Percentiles rank a stretch among this genome's conserved stretches.
These are phyloP conservation scores for Atherix ibis DNA, from an alignment of 2,888 invertebrate genomes.

Conservation along the genomic window DNA sequence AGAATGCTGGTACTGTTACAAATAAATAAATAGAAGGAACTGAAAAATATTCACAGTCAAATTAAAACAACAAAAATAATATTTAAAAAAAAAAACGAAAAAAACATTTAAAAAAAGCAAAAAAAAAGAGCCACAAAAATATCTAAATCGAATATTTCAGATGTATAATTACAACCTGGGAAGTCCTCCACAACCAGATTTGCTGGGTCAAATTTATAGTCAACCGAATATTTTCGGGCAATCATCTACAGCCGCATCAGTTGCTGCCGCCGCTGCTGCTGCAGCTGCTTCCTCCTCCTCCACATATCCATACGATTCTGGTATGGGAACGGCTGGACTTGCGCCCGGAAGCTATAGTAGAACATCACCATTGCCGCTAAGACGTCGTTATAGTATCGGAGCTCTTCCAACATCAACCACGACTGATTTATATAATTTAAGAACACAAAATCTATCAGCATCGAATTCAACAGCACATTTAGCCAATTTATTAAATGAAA, in stretches of 20 bases:
- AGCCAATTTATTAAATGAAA: conserved; percentile 31
- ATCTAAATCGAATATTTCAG: conserved; percentile 32
- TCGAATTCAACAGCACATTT: conserved; percentile 26
- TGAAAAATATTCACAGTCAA: too few species aligned
- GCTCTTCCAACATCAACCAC: conserved; percentile 32
- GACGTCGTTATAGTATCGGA: conserved; percentile 32
- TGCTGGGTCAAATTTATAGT: conserved; percentile 26
- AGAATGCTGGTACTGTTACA: too few species aligned
- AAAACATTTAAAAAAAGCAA: conserved; percentile 12
- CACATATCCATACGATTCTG: conserved; percentile 6
- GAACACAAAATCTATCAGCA: conserved; percentile 6
- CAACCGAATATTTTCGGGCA: conserved; percentile 23
- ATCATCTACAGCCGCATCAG: neutral
- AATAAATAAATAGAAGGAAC: too few species aligned
- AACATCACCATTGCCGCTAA: conserved; percentile 15
- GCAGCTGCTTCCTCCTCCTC: conserved; percentile 1
- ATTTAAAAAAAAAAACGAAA: conserved; percentile 13
- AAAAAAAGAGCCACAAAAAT: conserved; percentile 8
- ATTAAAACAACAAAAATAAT: conserved; percentile 14
- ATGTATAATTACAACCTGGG: conserved; percentile 33
- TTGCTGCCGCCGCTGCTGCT: neutral
- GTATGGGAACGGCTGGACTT: conserved; percentile 4
- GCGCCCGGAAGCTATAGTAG: conserved; percentile 8
- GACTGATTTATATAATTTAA: conserved; percentile 23
- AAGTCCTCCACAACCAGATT: conserved; percentile 32